A percentile compares a stretch with the other conserved stretches of the same genome.
phyloP scores from a whole-genome alignment of 1,140 invertebrate species.

The Teleopsis dalmanni region DNA sequence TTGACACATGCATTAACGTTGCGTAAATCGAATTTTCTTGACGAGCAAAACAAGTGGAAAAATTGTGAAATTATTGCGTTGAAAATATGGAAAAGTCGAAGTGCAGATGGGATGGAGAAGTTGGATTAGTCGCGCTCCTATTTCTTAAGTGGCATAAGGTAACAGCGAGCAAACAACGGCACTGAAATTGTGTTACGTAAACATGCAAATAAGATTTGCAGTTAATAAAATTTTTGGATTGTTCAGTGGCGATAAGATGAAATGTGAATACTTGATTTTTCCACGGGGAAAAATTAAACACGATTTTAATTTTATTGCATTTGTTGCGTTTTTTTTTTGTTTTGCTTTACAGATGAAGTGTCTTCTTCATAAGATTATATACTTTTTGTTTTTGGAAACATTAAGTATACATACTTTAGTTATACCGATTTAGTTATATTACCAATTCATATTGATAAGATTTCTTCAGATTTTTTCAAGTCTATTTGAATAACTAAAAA shows the following conservation, averaged over 20 bases:
- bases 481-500: too few relatives aligned
- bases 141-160: conserved; percentile 2
- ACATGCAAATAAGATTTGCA: conserved; percentile 43
- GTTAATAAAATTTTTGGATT: conserved; percentile 33
- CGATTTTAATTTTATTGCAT: conserved; percentile 5
- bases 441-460: too few relatives aligned
- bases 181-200: conserved; percentile 41
- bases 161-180: neutral
- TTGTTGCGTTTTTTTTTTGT: too few relatives aligned
- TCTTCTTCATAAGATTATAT: too few relatives aligned
- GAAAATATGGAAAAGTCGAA: too few relatives aligned
- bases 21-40: conserved; percentile 34
- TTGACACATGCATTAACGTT: conserved; percentile 13
- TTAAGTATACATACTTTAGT: too few relatives aligned
- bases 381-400: too few relatives aligned
- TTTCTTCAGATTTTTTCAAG: too few relatives aligned
- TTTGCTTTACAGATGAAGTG: too few relatives aligned
- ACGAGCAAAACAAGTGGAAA: conserved; percentile 6
- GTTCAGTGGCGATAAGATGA: neutral
- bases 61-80: conserved; percentile 7
- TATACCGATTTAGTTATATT: too few relatives aligned
- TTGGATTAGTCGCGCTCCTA: neutral
- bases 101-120: neutral
- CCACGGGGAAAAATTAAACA: conserved; percentile 7
- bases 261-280: conserved; percentile 1